phyloP scores from a whole-genome alignment of 2,888 invertebrate genomes.

The Cheilosia vulpina region DNA sequence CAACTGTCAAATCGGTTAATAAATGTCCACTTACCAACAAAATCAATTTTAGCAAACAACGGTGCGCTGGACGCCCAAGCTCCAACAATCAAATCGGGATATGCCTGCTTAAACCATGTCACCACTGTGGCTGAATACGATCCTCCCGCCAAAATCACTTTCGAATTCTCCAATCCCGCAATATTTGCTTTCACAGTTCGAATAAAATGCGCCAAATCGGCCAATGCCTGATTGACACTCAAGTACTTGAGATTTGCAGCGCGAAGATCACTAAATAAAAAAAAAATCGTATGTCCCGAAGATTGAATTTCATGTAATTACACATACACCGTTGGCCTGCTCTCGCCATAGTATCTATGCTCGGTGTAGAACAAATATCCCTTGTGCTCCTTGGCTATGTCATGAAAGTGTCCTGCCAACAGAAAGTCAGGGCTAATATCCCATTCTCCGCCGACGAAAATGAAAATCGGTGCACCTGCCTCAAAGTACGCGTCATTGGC shows the following conservation, averaged over 20 bases:
- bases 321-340: constrained; percentile 87
- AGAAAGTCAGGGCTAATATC: constrained; percentile 86
- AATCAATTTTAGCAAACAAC: constrained; percentile 86
- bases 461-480: constrained; percentile 86
- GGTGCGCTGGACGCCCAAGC: constrained; percentile 88
- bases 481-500: constrained; percentile 83
- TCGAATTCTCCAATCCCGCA: constrained; percentile 81
- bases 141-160: constrained; percentile 85
- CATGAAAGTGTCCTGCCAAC: constrained; percentile 86
- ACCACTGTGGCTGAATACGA: constrained; percentile 89
- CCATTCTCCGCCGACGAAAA: constrained; percentile 89
- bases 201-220: constrained; percentile 88
- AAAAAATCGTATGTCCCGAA: constrained; percentile 30
- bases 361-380: constrained; percentile 90
- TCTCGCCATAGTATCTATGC: constrained; percentile 92
- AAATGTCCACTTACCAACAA: constrained; percentile 80
- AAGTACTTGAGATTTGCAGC: constrained; percentile 86
- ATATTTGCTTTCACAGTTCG: constrained; percentile 81
- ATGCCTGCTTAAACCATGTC: constrained; percentile 87
- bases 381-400: constrained; percentile 85
- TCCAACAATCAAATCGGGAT: constrained; percentile 86
- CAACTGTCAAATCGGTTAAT: too few relatives aligned
- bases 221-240: constrained; percentile 87
- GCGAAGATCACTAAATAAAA: constrained; percentile 84
- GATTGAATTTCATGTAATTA: background rate